phyloP scores from a whole-genome alignment of 92 coral and sea anemone genomes.

The Scolanthus callimorphus region DNA sequence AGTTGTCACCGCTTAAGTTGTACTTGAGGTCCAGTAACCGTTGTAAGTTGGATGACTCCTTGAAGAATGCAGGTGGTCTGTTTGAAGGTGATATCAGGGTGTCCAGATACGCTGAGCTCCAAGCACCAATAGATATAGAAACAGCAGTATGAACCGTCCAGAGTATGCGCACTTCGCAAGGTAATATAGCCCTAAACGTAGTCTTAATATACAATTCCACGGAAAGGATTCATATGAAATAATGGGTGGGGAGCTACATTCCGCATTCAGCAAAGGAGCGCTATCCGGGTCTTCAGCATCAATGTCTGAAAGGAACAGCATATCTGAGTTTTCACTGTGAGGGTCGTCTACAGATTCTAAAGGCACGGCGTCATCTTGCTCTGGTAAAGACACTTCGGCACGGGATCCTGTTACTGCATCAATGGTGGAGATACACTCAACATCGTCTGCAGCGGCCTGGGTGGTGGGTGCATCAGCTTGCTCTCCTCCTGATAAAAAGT shows the following conservation, averaged over 20 bases:
- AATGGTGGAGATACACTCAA: neutral
- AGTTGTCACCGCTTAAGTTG: slow-evolving; percentile 64
- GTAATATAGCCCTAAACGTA: slow-evolving; percentile 11
- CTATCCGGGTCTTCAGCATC: neutral
- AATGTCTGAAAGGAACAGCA: slow-evolving; percentile 26
- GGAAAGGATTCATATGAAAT: neutral
- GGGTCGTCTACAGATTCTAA: slow-evolving; percentile 10
- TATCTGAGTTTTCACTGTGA: slow-evolving; percentile 8
- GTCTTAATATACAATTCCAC: slow-evolving; percentile 12
- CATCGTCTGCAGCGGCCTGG: neutral
- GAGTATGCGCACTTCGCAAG: neutral
- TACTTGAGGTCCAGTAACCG: slow-evolving; percentile 68
- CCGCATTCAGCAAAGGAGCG: slow-evolving; percentile 4
- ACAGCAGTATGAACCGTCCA: slow-evolving; percentile 45
- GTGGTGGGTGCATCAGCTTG: neutral
- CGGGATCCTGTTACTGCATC: slow-evolving; percentile 10
- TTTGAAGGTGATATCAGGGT: slow-evolving; percentile 58
- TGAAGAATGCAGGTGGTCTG: slow-evolving; percentile 86
- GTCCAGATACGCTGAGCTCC: slow-evolving; percentile 41
- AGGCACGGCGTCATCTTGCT: neutral
- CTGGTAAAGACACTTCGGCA: neutral
- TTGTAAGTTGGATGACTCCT: slow-evolving; percentile 74
- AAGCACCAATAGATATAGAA: slow-evolving; percentile 24
- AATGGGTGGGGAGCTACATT: neutral
- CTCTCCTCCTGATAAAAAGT: slow-evolving; percentile 32